A percentile compares a stretch with the other conserved stretches of the same genome.
Conservation (phyloP, 1,140 invertebrate species). For the Cheumatopsyche charites region DNA sequence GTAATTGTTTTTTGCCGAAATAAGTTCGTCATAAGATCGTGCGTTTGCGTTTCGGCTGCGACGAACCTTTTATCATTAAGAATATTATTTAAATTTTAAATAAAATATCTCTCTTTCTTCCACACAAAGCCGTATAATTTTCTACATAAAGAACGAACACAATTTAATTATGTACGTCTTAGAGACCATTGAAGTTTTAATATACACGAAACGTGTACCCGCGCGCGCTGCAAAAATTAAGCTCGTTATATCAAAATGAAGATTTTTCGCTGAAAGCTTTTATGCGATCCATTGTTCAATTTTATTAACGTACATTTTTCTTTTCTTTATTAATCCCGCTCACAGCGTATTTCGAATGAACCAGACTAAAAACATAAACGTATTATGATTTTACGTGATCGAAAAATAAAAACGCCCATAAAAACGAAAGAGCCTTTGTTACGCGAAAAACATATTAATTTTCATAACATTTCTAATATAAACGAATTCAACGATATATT, state of each 20-base stretch:
- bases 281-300: constrained; percentile 6
- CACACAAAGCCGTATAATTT: too few relatives aligned
- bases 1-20: constrained; percentile 27
- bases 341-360: too few relatives aligned
- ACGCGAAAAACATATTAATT: too few relatives aligned
- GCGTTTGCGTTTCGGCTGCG: neutral
- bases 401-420: neutral
- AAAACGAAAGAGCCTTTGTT: neutral
- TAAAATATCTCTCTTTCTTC: neutral
- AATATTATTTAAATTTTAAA: neutral
- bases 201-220: neutral
- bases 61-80: constrained; percentile 12
- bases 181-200: constrained; percentile 8
- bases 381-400: too few relatives aligned
- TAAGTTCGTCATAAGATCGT: neutral
- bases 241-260: constrained; percentile 6
- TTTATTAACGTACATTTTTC: constrained; percentile 15
- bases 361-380: too few relatives aligned
- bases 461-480: too few relatives aligned
- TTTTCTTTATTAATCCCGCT: neutral
- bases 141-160: too few relatives aligned
- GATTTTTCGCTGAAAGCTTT: constrained; percentile 6
- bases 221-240: constrained; percentile 20
- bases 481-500: too few relatives aligned
- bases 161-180: neutral